These are phyloP conservation scores for Scalopus aquaticus DNA, from an alignment of 2,113 vertebrate species.

Conservation along the genomic window DNA sequence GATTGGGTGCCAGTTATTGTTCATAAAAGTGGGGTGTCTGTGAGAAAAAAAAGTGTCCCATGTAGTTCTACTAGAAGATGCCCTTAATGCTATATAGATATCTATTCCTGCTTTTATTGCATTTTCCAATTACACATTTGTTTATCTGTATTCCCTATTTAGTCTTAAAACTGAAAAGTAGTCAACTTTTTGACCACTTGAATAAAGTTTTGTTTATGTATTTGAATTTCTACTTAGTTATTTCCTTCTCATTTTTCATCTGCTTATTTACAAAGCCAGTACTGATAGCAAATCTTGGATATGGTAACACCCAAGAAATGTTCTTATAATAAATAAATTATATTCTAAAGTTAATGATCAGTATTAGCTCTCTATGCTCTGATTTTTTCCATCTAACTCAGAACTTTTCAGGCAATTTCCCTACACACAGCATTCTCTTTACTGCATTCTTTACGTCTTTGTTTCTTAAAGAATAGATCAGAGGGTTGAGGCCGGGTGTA, in stretches of 20 bases:
- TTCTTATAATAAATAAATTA: not conserved
- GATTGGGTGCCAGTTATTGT: not conserved
- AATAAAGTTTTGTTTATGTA: not conserved
- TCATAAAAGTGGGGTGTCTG: not conserved
- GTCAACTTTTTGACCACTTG: not conserved
- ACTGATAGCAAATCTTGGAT: not conserved
- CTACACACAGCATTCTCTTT: not conserved
- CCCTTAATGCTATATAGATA: no score
- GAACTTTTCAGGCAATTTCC: not conserved
- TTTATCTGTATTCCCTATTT: not conserved
- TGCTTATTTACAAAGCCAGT: not conserved
- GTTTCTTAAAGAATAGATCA: constrained; percentile 42
- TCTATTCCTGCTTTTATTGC: not conserved
- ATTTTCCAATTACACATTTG: not conserved
- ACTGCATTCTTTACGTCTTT: not conserved
- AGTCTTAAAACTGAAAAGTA: not conserved
- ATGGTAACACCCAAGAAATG: not conserved
- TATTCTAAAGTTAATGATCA: not conserved
- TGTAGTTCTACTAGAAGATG: not conserved
- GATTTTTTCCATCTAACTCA: not conserved
- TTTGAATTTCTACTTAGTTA: not conserved
- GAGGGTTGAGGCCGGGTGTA: constrained; percentile 23
- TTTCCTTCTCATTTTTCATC: not conserved
- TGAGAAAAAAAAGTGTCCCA: not conserved
- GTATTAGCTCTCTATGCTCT: not conserved